Base-by-base conservation (phyloP, 2,113 vertebrate genomes). In the Sylvia atricapilla region DNA sequence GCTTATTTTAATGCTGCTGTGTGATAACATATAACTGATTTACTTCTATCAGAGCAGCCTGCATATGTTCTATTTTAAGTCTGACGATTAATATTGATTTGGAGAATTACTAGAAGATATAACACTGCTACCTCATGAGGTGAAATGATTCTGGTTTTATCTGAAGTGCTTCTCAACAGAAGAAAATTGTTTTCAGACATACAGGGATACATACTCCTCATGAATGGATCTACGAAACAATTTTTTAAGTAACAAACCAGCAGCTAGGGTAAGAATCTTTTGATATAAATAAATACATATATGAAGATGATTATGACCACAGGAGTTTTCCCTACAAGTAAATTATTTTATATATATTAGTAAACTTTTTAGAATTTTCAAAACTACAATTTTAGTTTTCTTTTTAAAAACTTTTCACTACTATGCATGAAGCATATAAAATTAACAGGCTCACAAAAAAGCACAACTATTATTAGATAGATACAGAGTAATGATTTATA, bases 341-440 rank as follows among this genome's bases (percentile, higher is more conserved):
- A 82, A 66, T 94, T 95, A 74, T 88, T 96, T 95, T 94, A 6
- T 59, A 77, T 63, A 87, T 82, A 95, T 95, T 96, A 96, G 91
- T 94, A 80, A 91, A 83, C 82, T 93, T 95, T 94, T 96, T 96
- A 97, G 87, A 86, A 39, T 86, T 95, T 90, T 91, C 94, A 66
- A 77, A 88, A 90, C 93, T 95, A 89, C 19, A 6, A 10, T 94
- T 95, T 96, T 96, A 96, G 89, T 74, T 80, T 88, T 95, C 67
- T 95, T 96, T 97, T 97, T 93, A 90, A 77, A 81, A 93, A 86
- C 35, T 93, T 87, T 91, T 95, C 87, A 60, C 47, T 92, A 67
- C 72, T 93, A 96, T 96, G 96, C 94, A 84, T 95, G 93, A 97
- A 96, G 95, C 96, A 96, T 95, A 70, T 83, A 41, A 74, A 81